Conservation (phyloP, 37 sponge, comb jelly and placozoan species). For the Hexactinellida sp. region DNA sequence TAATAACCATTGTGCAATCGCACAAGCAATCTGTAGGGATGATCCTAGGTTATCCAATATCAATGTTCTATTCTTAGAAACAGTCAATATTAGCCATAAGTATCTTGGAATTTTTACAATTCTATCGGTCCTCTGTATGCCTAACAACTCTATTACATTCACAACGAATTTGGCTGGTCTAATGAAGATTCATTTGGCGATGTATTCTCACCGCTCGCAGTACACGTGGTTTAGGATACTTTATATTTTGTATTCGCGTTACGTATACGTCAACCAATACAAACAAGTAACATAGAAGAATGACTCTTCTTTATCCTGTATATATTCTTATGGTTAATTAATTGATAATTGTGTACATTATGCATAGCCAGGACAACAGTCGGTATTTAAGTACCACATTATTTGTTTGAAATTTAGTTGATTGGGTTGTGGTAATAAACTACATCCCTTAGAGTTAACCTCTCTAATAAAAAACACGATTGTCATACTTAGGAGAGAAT, state of each 20-base stretch:
- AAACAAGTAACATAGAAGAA: not conserved
- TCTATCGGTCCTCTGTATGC: not conserved
- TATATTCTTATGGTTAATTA: not conserved
- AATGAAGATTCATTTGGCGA: constrained; percentile 21
- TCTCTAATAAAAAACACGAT: too few relatives aligned
- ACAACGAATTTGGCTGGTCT: not conserved
- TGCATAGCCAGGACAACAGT: too few relatives aligned
- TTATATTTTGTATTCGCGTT: constrained; percentile 59
- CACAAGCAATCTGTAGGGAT: constrained; percentile 25
- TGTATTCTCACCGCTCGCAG: constrained; percentile 51
- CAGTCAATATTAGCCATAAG: constrained; percentile 18
- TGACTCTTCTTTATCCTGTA: not conserved
- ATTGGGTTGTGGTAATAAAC: too few relatives aligned
- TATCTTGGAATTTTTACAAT: constrained; percentile 21
- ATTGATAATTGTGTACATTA: too few relatives aligned
- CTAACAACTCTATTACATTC: not conserved
- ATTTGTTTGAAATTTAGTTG: too few relatives aligned
- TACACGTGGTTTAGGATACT: constrained; percentile 71
- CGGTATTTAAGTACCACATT: too few relatives aligned
- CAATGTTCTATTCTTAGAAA: not conserved
- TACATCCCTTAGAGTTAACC: too few relatives aligned
- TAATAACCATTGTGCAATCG: constrained; percentile 60
- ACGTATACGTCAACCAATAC: constrained; percentile 63
- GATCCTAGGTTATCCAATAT: not conserved
- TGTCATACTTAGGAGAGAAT: too few relatives aligned